Base-by-base conservation (phyloP, 2,113 vertebrate species). In the Equus quagga region DNA sequence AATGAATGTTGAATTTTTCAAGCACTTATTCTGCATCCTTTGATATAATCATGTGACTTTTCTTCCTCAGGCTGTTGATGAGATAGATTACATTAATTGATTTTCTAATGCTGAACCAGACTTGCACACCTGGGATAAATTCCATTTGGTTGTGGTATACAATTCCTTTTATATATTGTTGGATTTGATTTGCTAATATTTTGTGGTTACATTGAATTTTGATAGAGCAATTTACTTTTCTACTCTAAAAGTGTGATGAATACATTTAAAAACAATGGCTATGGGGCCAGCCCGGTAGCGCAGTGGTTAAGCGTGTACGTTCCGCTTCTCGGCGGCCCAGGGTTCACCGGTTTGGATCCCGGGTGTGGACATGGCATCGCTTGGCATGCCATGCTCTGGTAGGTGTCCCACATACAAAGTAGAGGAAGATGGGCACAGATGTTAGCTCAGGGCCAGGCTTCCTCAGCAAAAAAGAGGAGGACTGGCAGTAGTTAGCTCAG, bases 141-240 rank as follows among this genome's bases (percentile, higher is more conserved):
- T 23, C 49, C 31, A 84, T 69, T 91, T 91, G 51, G 12, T 78
- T 33, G 31, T 67, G 6, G 6, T 64, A 11, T 84, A 54, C 17
- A 65, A 75, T 75, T 75, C 24, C 54, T 73, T 49, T 76, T 79
- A 36, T 11, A 51, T 1, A 56, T 23, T 80, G 28, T 64, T 64
- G 41, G 31, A 87, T 73, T 46, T 18, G 10, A 65, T 28, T 73
- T 86, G 18, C 54, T 79, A 91, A 51, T 85, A 91, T 85, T 85
- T 84, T 75, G 21, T 67, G 93, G 24, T 80, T 80, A 28, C 26
- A 80, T 8, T 91, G 23, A 67, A 80, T 80, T 94, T 90, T 94
- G 9, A 80, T 51, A 80, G 12, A 89, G 28, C 80, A 54, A 73
- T 76, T 1, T 21, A 67, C 9, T 86, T 87, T 82, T 65, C 36